Percentiles rank a stretch among this genome's conserved stretches.
phyloP scores from a whole-genome alignment of 2,888 invertebrate genomes.

The Chelonus formosanus region DNA sequence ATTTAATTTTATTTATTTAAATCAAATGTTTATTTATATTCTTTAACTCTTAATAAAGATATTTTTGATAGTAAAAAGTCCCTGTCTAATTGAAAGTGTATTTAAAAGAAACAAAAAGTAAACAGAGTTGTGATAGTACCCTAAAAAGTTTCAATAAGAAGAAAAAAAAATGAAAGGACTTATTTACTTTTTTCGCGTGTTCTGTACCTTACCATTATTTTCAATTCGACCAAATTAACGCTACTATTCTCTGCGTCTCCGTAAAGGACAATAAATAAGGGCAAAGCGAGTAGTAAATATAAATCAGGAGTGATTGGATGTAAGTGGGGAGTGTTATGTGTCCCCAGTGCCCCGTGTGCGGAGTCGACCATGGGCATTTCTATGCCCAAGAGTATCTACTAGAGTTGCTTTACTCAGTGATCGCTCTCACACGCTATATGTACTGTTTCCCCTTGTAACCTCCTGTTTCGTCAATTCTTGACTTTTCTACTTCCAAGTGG shows the following conservation, averaged over 20 bases:
- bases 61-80: too few species aligned
- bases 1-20: too few species aligned
- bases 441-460: conserved; percentile 4
- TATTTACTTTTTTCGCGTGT: conserved; percentile 17
- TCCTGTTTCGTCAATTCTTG: conserved; percentile 12
- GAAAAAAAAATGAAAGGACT: neutral
- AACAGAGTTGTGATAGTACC: too few species aligned
- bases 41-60: too few species aligned
- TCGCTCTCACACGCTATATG: conserved; percentile 28
- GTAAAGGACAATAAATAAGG: conserved; percentile 63
- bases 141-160: too few species aligned
- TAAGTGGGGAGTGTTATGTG: conserved; percentile 65
- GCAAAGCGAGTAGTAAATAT: conserved; percentile 65
- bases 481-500: conserved; percentile 2
- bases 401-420: conserved; percentile 26
- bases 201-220: conserved; percentile 56
- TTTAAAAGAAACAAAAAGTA: too few species aligned
- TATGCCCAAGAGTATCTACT: conserved; percentile 30
- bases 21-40: too few species aligned
- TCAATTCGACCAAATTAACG: conserved; percentile 65
- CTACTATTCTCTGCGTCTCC: conserved; percentile 57
- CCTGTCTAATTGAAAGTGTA: too few species aligned
- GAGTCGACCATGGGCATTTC: conserved; percentile 54
- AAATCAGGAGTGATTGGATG: conserved; percentile 66
- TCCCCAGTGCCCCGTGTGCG: conserved; percentile 64